A percentile compares a stretch with the other conserved stretches of the same genome.
These are phyloP conservation scores for Cranoglanis bouderius DNA, from an alignment of 2,113 vertebrate genomes.

Conservation along the genomic window DNA sequence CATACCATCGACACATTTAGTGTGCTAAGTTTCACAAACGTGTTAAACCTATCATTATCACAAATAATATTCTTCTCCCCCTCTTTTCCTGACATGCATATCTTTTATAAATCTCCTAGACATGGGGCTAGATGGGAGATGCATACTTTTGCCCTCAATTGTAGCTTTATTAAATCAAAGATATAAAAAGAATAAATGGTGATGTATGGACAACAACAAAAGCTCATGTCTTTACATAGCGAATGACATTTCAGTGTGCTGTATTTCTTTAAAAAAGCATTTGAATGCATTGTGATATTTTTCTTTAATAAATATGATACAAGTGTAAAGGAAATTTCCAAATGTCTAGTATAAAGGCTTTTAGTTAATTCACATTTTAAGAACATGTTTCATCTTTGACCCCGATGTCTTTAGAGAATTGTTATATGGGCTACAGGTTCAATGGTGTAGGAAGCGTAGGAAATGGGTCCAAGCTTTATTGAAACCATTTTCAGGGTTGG, in stretches of 20 bases:
- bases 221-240: not conserved
- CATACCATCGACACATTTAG: not conserved
- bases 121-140: too few relatives aligned
- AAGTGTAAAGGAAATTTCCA: not conserved
- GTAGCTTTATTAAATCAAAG: not conserved
- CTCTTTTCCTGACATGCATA: not conserved
- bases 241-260: not conserved
- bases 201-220: not conserved
- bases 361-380: not conserved
- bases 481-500: not conserved
- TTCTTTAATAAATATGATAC: not conserved
- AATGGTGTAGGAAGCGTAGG: not conserved
- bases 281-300: not conserved
- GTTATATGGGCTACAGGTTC: not conserved
- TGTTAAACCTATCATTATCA: too few relatives aligned
- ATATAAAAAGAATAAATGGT: not conserved
- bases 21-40: not conserved
- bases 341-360: not conserved
- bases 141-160: not conserved
- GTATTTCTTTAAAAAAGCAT: not conserved
- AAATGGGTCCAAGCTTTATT: not conserved
- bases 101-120: not conserved
- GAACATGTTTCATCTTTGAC: not conserved
- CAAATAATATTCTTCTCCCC: not conserved
- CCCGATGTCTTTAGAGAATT: not conserved